phyloP scores from a whole-genome alignment of 1,140 invertebrate species.

The Nomia melanderi region DNA sequence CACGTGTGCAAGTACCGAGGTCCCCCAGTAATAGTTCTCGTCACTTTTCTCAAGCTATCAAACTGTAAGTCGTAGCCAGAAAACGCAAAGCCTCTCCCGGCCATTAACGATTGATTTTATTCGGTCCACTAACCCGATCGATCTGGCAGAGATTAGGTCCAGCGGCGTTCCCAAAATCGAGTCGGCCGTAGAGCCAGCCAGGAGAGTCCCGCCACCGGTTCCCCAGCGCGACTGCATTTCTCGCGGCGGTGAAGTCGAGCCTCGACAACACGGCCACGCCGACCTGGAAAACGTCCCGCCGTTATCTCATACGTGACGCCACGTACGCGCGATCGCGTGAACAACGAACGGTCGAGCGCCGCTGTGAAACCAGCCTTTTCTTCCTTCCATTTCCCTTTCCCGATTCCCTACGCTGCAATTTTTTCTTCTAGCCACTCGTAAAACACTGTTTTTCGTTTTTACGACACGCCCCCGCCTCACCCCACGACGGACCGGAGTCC shows the following conservation, averaged over 20 bases:
- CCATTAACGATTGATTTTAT: conserved; percentile 45
- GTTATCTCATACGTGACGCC: conserved; percentile 60
- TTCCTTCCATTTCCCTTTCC: background rate
- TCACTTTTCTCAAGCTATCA: no score
- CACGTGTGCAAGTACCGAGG: no score
- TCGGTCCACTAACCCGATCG: conserved; percentile 52
- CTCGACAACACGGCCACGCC: conserved; percentile 65
- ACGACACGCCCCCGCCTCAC: no score
- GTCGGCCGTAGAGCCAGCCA: conserved; percentile 54
- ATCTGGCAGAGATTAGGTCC: conserved; percentile 64
- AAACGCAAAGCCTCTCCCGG: conserved; percentile 8
- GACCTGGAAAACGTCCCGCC: conserved; percentile 64
- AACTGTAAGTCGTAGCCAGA: no score
- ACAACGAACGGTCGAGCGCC: no score
- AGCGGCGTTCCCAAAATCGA: conserved; percentile 55
- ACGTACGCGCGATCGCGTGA: conserved; percentile 1
- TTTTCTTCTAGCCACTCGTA: conserved; percentile 31
- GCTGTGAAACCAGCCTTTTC: no score
- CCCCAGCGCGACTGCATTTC: conserved; percentile 54
- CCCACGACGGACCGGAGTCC: background rate
- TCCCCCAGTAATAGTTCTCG: no score
- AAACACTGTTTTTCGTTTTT: conserved; percentile 37
- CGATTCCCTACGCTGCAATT: conserved; percentile 1
- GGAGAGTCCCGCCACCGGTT: conserved; percentile 39
- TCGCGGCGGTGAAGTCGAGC: conserved; percentile 58